A percentile compares a stretch with the other conserved stretches of the same genome.
Conservation (phyloP, 1,140 invertebrate genomes). For the Conopomorpha cramerella region DNA sequence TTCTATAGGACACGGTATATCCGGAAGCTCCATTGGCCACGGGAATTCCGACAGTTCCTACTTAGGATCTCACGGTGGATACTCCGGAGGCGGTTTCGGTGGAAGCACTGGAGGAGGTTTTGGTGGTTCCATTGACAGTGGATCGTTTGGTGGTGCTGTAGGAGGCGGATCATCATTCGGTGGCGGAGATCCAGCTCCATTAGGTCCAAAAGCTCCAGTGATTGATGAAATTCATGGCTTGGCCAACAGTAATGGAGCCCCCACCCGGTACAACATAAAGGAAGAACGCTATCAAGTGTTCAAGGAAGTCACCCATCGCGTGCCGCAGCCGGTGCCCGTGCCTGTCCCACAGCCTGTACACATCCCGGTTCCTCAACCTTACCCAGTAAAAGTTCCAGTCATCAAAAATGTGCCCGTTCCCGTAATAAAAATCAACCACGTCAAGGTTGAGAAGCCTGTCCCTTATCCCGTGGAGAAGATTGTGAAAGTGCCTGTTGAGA, state of each 20-base stretch:
- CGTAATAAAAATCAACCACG: constrained; percentile 44
- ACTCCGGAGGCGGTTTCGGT: too few species aligned
- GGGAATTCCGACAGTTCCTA: too few species aligned
- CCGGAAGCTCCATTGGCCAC: too few species aligned
- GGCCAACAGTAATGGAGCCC: constrained; percentile 39
- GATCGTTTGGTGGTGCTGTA: too few species aligned
- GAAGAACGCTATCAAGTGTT: constrained; percentile 40
- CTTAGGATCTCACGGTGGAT: too few species aligned
- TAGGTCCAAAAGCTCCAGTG: constrained; percentile 36
- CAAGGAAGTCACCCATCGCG: constrained; percentile 35
- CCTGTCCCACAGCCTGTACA: constrained; percentile 38
- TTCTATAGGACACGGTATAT: too few species aligned
- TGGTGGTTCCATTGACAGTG: too few species aligned
- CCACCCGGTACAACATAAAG: constrained; percentile 30
- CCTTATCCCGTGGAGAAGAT: constrained; percentile 52
- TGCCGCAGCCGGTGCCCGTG: constrained; percentile 40
- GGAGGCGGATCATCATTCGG: too few species aligned
- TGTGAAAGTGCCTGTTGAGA: constrained; percentile 42
- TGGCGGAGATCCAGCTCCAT: constrained; percentile 18
- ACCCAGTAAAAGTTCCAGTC: constrained; percentile 48
- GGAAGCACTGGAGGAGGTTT: too few species aligned
- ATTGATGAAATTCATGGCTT: constrained; percentile 40
- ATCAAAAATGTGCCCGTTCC: constrained; percentile 43
- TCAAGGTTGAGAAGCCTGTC: constrained; percentile 48
- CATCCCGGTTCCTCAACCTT: constrained; percentile 49